A percentile compares a stretch with the other conserved stretches of the same genome.
Evolutionary conservation across 2,113 vertebrate species (phyloP).

Genomic region (Mustela nigripes): DNA sequence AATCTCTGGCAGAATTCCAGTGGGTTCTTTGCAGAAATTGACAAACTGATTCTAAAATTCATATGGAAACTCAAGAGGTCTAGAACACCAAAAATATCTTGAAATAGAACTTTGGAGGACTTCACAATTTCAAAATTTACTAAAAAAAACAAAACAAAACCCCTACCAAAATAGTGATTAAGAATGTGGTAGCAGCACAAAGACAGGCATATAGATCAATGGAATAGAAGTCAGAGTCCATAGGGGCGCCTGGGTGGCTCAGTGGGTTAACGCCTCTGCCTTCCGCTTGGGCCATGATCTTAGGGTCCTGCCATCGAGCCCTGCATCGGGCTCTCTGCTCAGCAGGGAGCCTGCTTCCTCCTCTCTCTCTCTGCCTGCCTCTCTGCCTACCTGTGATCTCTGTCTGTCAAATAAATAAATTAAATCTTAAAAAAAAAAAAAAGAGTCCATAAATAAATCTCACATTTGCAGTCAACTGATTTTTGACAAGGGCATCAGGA

Average conservation of each 20-base stretch:
- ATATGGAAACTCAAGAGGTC: neutral
- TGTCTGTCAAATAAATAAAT: no score
- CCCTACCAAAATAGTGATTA: neutral
- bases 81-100: neutral
- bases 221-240: neutral
- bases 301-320: no score
- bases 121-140: neutral
- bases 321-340: no score
- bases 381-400: no score
- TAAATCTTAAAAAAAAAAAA: neutral
- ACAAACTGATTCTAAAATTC: neutral
- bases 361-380: no score
- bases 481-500: neutral
- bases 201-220: neutral
- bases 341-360: no score
- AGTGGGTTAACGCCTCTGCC: no score
- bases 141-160: neutral
- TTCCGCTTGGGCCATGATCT: no score
- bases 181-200: neutral
- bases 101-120: neutral
- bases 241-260: no score
- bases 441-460: neutral
- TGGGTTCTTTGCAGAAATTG: neutral
- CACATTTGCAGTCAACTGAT: neutral
- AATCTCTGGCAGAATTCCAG: neutral